Percentiles rank a stretch among this genome's conserved stretches.
Evolutionary conservation across 2,113 vertebrate genomes (phyloP).

Genomic region (Etheostoma cragini): DNA sequence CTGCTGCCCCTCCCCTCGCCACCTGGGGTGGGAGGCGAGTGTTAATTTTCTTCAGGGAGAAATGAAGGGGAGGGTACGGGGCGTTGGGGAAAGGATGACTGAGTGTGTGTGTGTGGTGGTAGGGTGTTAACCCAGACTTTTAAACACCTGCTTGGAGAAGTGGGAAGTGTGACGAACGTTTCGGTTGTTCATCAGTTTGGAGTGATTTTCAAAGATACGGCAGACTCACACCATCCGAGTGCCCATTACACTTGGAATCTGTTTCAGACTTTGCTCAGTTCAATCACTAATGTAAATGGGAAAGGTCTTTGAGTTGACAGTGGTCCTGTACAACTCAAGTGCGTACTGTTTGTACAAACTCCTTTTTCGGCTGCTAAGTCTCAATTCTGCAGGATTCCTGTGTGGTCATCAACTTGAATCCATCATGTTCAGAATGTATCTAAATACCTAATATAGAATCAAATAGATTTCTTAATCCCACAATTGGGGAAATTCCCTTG

Average conservation of each 20-base stretch:
- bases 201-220: not conserved
- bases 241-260: not conserved
- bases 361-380: too few species aligned
- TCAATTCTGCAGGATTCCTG: too few species aligned
- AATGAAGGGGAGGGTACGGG: slow-evolving; percentile 67
- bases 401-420: too few species aligned
- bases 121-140: slow-evolving; percentile 61
- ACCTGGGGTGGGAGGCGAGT: slow-evolving; percentile 88
- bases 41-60: slow-evolving; percentile 88
- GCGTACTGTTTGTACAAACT: too few species aligned
- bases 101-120: slow-evolving; percentile 17
- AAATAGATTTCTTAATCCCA: too few species aligned
- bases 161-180: slow-evolving; percentile 45
- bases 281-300: too few species aligned
- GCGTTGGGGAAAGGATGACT: slow-evolving; percentile 31
- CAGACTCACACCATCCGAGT: not conserved
- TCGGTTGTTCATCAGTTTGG: not conserved
- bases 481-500: too few species aligned
- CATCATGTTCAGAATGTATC: too few species aligned
- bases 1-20: slow-evolving; percentile 82
- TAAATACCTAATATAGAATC: too few species aligned
- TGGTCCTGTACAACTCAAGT: too few species aligned
- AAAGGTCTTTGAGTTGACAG: too few species aligned
- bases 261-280: too few species aligned
- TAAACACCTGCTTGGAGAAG: slow-evolving; percentile 67